phyloP scores from a whole-genome alignment of 2,113 vertebrate species.

The Tupaia chinensis region DNA sequence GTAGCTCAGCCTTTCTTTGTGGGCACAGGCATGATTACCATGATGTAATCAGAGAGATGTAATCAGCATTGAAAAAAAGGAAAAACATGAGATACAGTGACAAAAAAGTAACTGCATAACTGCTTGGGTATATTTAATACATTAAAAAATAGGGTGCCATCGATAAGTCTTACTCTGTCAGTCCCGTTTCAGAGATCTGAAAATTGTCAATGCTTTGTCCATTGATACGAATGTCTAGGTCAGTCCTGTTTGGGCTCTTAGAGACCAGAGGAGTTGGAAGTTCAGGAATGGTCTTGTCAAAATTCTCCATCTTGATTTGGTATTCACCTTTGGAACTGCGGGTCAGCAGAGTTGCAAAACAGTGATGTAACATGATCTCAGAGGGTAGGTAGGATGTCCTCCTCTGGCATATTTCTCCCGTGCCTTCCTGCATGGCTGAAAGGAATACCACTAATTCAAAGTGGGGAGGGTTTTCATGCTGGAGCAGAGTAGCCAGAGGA shows the following conservation, averaged over 20 bases:
- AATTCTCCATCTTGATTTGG: slow-evolving; percentile 93
- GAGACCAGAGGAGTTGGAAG: slow-evolving; percentile 86
- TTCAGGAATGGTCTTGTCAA: slow-evolving; percentile 92
- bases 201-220: slow-evolving; percentile 91
- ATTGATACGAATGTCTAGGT: slow-evolving; percentile 93
- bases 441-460: slow-evolving; percentile 97
- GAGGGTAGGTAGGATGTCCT: slow-evolving; percentile 96
- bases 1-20: slow-evolving; percentile 69
- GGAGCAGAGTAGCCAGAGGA: slow-evolving; percentile 91
- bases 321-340: slow-evolving; percentile 91
- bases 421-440: slow-evolving; percentile 95
- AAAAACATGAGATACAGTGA: slow-evolving; percentile 69
- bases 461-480: slow-evolving; percentile 88
- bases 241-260: slow-evolving; percentile 92
- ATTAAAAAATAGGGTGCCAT: slow-evolving; percentile 58
- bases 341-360: slow-evolving; percentile 90
- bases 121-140: slow-evolving; percentile 80
- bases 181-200: slow-evolving; percentile 89
- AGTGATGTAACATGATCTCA: slow-evolving; percentile 93
- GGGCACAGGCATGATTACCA: slow-evolving; percentile 19
- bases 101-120: slow-evolving; percentile 67
- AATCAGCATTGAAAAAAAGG: slow-evolving; percentile 61
- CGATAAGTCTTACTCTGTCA: slow-evolving; percentile 85
- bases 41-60: slow-evolving; percentile 63
- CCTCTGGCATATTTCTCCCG: slow-evolving; percentile 95